phyloP scores from a whole-genome alignment of 2,113 vertebrate species.

The Platycercus adscitus region DNA sequence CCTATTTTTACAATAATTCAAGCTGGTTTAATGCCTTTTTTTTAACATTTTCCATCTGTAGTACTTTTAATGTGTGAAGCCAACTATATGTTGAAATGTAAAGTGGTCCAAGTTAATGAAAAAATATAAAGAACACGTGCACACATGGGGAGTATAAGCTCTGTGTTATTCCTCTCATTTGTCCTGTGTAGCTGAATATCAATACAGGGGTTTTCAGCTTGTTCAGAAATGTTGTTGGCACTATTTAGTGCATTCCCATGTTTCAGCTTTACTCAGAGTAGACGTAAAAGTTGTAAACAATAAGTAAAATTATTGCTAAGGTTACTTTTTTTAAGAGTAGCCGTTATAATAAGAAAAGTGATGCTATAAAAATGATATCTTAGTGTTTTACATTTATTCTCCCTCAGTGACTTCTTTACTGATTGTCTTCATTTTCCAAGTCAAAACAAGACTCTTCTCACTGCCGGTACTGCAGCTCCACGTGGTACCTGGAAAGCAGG shows the following conservation, averaged over 20 bases:
- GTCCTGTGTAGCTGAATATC: neutral
- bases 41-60: neutral
- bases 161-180: neutral
- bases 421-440: slow-evolving; percentile 42
- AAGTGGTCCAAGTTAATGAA: neutral
- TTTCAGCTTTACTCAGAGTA: slow-evolving; percentile 7
- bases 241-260: neutral
- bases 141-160: neutral
- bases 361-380: slow-evolving; percentile 34
- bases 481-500: slow-evolving; percentile 14
- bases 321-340: neutral
- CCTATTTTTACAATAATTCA: slow-evolving; percentile 43
- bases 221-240: neutral
- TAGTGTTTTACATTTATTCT: slow-evolving; percentile 42
- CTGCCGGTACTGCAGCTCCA: neutral
- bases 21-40: neutral
- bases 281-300: slow-evolving; percentile 2
- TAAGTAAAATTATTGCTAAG: slow-evolving; percentile 29
- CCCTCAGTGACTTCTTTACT: slow-evolving; percentile 38
- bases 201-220: neutral
- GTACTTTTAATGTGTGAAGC: neutral
- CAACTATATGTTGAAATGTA: neutral
- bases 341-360: slow-evolving; percentile 23
- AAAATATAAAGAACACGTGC: neutral
- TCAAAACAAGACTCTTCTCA: slow-evolving; percentile 42